Percentiles rank a stretch among this genome's conserved stretches.
These are phyloP conservation scores for Conus ventricosus DNA, from an alignment of 1,140 invertebrate species.

Conservation along the genomic window DNA sequence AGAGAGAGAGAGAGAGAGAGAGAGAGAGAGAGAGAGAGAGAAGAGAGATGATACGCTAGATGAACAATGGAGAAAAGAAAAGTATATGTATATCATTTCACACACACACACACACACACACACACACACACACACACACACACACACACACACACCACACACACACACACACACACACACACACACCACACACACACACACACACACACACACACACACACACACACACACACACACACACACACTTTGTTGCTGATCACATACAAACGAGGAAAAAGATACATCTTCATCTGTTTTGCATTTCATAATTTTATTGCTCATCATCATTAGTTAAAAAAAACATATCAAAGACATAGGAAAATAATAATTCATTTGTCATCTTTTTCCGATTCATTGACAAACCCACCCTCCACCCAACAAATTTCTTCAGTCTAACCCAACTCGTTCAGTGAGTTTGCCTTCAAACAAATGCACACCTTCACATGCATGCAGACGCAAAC, in stretches of 20 bases:
- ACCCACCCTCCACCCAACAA: too few species aligned
- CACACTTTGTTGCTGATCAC: not conserved
- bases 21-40: not conserved
- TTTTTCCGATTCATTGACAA: too few species aligned
- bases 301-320: too few species aligned
- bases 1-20: not conserved
- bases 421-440: too few species aligned
- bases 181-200: slow-evolving; percentile 18
- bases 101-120: slow-evolving; percentile 21
- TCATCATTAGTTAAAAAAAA: too few species aligned
- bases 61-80: not conserved
- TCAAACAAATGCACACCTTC: too few species aligned
- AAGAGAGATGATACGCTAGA: not conserved
- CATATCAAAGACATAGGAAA: too few species aligned
- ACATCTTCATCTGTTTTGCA: too few species aligned
- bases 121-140: slow-evolving; percentile 13
- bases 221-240: slow-evolving; percentile 5
- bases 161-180: slow-evolving; percentile 17
- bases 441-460: too few species aligned
- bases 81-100: not conserved
- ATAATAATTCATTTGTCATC: too few species aligned
- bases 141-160: slow-evolving; percentile 1
- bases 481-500: too few species aligned
- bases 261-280: not conserved
- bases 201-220: slow-evolving; percentile 12